Base-by-base conservation (phyloP, 2,113 vertebrate genomes). In the Bombycilla garrulus region DNA sequence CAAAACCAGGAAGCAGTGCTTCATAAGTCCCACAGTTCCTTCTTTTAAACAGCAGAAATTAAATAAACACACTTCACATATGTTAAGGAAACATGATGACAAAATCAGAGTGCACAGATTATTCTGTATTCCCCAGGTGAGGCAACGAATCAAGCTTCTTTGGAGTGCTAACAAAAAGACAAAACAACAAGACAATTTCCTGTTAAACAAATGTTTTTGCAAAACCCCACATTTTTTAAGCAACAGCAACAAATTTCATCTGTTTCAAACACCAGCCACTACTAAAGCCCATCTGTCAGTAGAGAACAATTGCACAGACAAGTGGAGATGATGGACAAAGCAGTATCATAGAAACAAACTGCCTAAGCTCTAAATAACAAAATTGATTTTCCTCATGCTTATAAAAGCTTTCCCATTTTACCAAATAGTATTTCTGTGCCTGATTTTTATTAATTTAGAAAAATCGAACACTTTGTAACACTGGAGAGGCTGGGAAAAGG, bases 1-100 rank as follows among this genome's bases (percentile, higher is more conserved):
- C 56, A 92, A 86, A 83, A 45, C 26, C 82, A 93, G 91, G 80
- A 95, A 95, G 60, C 50, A 93, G 64, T 3, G 11, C 80, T 70
- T 93, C 90, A 62, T 40, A 28, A 58, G 50, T 33, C 42, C 28
- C 67, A 78, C 20, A 38, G 48, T 54, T 90, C 72, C 45, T 90
- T 81, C 42, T 69, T 90, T 56, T 17, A 83, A 80, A 81, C 58
- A 70, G 77, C 6, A 74, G 47, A 90, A 82, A 67, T 29, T 33
- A 93, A 53, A 18, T 45, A 80, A 79, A 88, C 6, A 58, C 10
- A 60, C 42, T 92, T 65, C 6, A 80, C 14, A 25, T 42, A 54
- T 29, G 36, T 86, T 65, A 88, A 90, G 47, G 54, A 90, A 96
- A 57, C 42, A 47, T 15, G 45, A 70, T 33, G 76, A 88, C 35